These are phyloP conservation scores for Hyperopisus bebe DNA, from an alignment of 2,113 vertebrate species.

Conservation along the genomic window DNA sequence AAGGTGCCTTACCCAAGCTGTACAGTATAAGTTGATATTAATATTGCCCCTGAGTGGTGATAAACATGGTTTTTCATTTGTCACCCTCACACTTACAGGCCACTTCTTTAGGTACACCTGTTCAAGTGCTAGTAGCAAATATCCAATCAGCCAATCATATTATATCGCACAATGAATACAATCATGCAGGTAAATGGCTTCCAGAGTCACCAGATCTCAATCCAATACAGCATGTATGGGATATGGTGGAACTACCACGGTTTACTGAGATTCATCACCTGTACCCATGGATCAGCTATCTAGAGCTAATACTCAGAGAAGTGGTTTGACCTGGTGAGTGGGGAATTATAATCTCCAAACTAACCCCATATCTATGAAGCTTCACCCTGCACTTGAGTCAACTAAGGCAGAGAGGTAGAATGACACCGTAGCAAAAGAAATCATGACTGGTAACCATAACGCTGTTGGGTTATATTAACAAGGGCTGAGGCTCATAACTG, in stretches of 20 bases:
- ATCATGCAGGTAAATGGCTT: not conserved
- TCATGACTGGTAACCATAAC: not conserved
- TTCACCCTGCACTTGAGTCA: not conserved
- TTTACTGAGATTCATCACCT: not conserved
- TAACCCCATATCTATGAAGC: not conserved
- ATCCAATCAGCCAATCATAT: not conserved
- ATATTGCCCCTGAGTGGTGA: not conserved
- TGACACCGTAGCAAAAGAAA: not conserved
- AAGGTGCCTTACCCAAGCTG: not conserved
- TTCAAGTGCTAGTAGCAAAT: not conserved
- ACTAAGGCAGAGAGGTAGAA: not conserved
- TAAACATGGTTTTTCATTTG: not conserved
- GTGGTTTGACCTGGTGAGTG: not conserved
- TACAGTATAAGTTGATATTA: not conserved
- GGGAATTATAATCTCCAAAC: not conserved
- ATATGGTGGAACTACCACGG: not conserved
- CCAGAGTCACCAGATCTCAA: not conserved
- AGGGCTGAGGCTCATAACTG: not conserved
- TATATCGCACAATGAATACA: not conserved
- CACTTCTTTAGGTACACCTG: not conserved
- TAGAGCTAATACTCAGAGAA: not conserved
- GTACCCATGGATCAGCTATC: not conserved
- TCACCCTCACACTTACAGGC: not conserved
- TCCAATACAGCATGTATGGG: not conserved
- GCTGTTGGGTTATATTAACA: not conserved